phyloP scores from a whole-genome alignment of 2,888 invertebrate species.

The Eristalis tenax region DNA sequence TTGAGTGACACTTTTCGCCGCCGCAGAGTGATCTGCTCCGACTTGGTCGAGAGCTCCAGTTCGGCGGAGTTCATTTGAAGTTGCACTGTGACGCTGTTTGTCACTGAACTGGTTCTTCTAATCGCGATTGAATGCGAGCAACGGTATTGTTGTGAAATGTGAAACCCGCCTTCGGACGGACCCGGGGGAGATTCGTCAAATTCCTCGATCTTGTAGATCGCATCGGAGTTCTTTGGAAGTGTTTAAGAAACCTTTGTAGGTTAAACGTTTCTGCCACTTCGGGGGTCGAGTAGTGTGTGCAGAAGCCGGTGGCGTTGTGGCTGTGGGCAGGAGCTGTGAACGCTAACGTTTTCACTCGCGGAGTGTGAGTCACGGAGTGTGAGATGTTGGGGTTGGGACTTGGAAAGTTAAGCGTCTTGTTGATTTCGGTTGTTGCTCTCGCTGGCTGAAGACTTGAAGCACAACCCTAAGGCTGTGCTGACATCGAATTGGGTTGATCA shows the following conservation, averaged over 20 bases:
- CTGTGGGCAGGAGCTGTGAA: neutral
- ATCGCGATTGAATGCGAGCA: neutral
- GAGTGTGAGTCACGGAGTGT: neutral
- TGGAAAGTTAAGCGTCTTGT: neutral
- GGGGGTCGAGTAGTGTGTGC: neutral
- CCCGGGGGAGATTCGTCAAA: neutral
- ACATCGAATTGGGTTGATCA: neutral
- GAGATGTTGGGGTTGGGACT: neutral
- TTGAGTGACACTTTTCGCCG: conserved; percentile 53
- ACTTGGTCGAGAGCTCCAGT: neutral
- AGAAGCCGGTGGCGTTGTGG: neutral
- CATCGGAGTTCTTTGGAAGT: neutral
- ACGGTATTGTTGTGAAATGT: conserved; percentile 13
- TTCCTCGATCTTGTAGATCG: neutral
- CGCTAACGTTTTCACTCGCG: no score
- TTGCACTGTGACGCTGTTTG: neutral
- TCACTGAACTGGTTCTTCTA: neutral
- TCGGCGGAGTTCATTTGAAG: conserved; percentile 35
- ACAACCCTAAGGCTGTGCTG: neutral
- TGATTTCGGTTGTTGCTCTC: neutral
- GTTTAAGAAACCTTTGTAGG: neutral
- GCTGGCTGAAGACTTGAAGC: neutral
- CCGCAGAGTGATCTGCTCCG: conserved; percentile 5
- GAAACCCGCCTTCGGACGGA: neutral
- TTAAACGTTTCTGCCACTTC: neutral